These are phyloP conservation scores for Microcebus griseorufus DNA, from an alignment of 2,113 vertebrate genomes.

Conservation along the genomic window DNA sequence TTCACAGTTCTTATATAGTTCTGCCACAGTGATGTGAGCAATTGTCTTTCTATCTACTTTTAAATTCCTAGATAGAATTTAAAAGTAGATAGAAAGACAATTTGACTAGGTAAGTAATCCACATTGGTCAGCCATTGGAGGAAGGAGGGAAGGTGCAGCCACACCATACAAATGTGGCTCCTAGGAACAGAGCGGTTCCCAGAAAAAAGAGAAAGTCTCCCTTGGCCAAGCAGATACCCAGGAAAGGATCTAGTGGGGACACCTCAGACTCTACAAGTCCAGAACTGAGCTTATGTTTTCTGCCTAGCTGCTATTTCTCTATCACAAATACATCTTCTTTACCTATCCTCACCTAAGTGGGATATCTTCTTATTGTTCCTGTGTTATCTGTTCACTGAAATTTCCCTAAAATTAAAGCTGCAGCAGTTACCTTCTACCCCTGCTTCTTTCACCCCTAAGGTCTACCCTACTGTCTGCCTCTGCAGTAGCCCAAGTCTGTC, in stretches of 20 bases:
- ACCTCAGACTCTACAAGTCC: not conserved
- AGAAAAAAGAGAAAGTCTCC: not conserved
- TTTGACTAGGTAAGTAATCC: not conserved
- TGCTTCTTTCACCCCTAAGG: not conserved
- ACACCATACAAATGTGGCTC: not conserved
- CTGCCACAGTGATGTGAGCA: not conserved
- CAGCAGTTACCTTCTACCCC: not conserved
- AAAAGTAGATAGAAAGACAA: too few species aligned
- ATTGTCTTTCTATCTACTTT: not conserved
- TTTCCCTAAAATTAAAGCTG: conserved; percentile 2
- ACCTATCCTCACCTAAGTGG: not conserved
- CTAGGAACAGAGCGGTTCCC: not conserved
- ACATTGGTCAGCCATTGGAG: not conserved
- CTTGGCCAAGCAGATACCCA: not conserved
- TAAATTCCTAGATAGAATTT: not conserved
- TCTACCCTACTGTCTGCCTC: not conserved
- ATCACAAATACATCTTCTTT: not conserved
- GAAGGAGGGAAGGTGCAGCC: not conserved
- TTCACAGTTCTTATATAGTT: not conserved
- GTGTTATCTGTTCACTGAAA: not conserved
- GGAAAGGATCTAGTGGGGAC: not conserved
- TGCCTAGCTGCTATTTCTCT: not conserved
- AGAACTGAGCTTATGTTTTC: not conserved
- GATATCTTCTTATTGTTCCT: not conserved
- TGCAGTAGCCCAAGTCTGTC: not conserved